A percentile compares a stretch with the other conserved stretches of the same genome.
Evolutionary conservation across 2,888 invertebrate genomes (phyloP).

Genomic region (Nomada ferruginata): DNA sequence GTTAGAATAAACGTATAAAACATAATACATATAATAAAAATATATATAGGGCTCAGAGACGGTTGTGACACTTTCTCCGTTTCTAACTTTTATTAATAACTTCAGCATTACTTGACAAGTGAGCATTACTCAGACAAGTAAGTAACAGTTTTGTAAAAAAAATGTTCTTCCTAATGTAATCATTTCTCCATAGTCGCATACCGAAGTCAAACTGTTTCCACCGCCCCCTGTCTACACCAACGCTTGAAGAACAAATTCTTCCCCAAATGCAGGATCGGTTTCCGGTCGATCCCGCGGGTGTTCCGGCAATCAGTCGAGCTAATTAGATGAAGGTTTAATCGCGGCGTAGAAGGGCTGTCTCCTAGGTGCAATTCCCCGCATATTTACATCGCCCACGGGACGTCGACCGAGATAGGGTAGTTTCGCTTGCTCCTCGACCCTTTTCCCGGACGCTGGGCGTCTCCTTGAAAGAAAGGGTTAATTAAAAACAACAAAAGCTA

Average conservation of each 20-base stretch:
- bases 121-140: no score
- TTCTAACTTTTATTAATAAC: no score
- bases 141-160: no score
- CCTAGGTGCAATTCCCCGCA: constrained; percentile 82
- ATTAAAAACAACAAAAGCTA: constrained; percentile 85
- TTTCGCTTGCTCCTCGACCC: constrained; percentile 60
- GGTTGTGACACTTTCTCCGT: no score
- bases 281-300: constrained; percentile 66
- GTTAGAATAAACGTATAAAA: no score
- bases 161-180: no score
- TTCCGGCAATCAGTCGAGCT: constrained; percentile 76
- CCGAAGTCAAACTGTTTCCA: no score
- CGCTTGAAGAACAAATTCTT: background rate
- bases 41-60: no score
- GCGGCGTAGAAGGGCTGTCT: constrained; percentile 77
- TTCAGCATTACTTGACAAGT: no score
- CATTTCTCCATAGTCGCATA: no score
- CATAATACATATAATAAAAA: no score
- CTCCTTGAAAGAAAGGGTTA: constrained; percentile 84
- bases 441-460: constrained; percentile 70
- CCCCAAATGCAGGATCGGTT: constrained; percentile 1
- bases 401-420: constrained; percentile 46
- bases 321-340: constrained; percentile 83
- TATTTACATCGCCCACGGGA: constrained; percentile 84
- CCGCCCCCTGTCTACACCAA: no score